These are phyloP conservation scores for Austrolebias charrua DNA, from an alignment of 2,797 vertebrate genomes.

Conservation along the genomic window DNA sequence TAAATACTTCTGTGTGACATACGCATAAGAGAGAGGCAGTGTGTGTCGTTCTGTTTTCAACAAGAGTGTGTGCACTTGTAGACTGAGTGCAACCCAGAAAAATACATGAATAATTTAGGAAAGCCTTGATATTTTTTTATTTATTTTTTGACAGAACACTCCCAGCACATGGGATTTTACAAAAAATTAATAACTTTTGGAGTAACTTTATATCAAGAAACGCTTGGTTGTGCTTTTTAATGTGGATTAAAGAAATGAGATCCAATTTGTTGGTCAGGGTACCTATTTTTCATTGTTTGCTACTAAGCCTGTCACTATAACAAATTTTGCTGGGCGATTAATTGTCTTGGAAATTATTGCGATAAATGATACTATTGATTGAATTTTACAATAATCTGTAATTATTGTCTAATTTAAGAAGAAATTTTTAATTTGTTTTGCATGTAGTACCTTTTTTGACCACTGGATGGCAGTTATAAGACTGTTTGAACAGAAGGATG, in stretches of 20 bases:
- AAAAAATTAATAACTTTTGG: slow-evolving; percentile 15
- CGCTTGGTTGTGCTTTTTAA: slow-evolving; percentile 1
- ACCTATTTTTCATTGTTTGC: not conserved
- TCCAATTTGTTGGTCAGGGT: not conserved
- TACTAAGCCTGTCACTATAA: too few relatives aligned
- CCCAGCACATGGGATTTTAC: slow-evolving; percentile 2
- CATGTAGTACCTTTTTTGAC: too few relatives aligned
- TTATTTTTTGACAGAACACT: slow-evolving; percentile 19
- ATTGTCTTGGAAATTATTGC: too few relatives aligned
- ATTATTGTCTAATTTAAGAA: too few relatives aligned
- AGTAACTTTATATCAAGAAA: not conserved
- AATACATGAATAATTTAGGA: slow-evolving; percentile 66
- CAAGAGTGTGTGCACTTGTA: slow-evolving; percentile 48
- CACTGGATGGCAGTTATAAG: too few relatives aligned
- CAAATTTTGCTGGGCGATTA: too few relatives aligned
- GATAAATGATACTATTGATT: too few relatives aligned
- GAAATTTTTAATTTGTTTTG: too few relatives aligned
- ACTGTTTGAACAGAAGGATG: too few relatives aligned
- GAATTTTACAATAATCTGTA: too few relatives aligned
- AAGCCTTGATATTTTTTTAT: slow-evolving; percentile 50
- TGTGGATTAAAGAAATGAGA: not conserved
- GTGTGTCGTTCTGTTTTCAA: slow-evolving; percentile 46
- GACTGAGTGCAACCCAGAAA: slow-evolving; percentile 47
- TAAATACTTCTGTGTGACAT: slow-evolving; percentile 66
- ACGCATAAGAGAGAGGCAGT: slow-evolving; percentile 43